Evolutionary conservation across 2,113 vertebrate genomes (phyloP), one percentile per base, ranked within the genome.

Genomic region (Sinocyclocheilus anshuiensis): DNA sequence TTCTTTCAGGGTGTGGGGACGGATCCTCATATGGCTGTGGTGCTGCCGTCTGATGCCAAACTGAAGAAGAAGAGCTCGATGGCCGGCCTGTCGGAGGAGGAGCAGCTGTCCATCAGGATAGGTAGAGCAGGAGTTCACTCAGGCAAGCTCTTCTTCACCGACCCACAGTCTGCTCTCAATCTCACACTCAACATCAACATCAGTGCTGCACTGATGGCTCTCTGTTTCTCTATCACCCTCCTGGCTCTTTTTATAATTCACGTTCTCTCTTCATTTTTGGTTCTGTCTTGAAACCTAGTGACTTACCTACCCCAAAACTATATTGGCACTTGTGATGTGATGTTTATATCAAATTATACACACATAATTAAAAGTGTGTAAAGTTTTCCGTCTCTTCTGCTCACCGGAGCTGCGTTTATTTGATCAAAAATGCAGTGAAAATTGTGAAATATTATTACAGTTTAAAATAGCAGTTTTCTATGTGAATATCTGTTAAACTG

Each of bases 101-200:
- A 90, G 0, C 84, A 91, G 88, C 92, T 98, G 91, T 95, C 94
- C 93, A 96, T 99, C 94, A 94, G 96, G 95, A 98, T 98, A 97
- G 97, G 97, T 96, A 97, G 97, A 96, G 88, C 94, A 86, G 96
- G 94, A 94, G 91, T 93, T 42, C 92, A 92, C 79, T 90, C 97
- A 99, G 97, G 97, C 97, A 99, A 98, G 97, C 96, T 94, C 94
- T 93, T 94, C 93, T 94, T 93, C 94, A 95, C 94, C 94, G 93
- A 92, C 94, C 95, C 92, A 90, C 93, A 48, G 88, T 89, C 20
- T 77, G 11, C 55, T 65, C 71, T 69, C 84, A 50, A 63, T 59
- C 81, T 48, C 45, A 12, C 45, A 12, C 29, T 33, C 29, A 33
- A 33, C 29, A 33, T 33, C 42, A 45, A 0, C 36, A 6, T 36